Conservation (phyloP, 2,888 invertebrate genomes). For the Cheilosia urbana region DNA sequence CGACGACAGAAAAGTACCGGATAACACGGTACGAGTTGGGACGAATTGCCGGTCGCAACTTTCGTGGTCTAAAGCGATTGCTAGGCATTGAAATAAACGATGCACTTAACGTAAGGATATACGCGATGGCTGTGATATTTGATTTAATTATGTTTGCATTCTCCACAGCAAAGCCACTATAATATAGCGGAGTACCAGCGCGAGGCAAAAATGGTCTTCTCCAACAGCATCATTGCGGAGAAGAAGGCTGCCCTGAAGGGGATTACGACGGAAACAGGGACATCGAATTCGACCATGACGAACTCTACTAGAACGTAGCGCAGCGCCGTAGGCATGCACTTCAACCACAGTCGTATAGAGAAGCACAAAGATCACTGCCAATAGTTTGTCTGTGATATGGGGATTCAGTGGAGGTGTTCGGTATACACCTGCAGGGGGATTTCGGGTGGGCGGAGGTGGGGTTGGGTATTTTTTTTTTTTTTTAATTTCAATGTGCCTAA, state of each 20-base stretch:
- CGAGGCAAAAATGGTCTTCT: conserved; percentile 81
- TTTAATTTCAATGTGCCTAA: conserved; percentile 41
- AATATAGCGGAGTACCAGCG: conserved; percentile 81
- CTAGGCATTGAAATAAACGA: conserved; percentile 81
- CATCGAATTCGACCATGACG: conserved; percentile 52
- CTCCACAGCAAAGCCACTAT: conserved; percentile 81
- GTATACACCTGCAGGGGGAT: conserved; percentile 10
- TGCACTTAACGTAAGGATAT: conserved; percentile 81
- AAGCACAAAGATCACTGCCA: conserved; percentile 61
- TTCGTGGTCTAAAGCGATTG: conserved; percentile 82
- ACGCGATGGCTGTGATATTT: conserved; percentile 22
- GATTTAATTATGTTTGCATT: conserved; percentile 47
- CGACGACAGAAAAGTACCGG: conserved; percentile 81
- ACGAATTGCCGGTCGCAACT: conserved; percentile 82
- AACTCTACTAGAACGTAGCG: conserved; percentile 56
- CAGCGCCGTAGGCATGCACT: neutral
- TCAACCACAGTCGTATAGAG: conserved; percentile 38
- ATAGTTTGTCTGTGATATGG: conserved; percentile 68
- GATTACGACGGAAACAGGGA: conserved; percentile 61
- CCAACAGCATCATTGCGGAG: conserved; percentile 80
- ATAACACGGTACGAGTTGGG: conserved; percentile 83
- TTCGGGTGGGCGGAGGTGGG: neutral
- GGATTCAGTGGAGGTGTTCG: conserved; percentile 21
- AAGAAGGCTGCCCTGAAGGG: conserved; percentile 79
- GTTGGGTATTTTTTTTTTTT: conserved; percentile 1